phyloP scores from a whole-genome alignment of 2,888 invertebrate genomes.

The Graphium colonna region DNA sequence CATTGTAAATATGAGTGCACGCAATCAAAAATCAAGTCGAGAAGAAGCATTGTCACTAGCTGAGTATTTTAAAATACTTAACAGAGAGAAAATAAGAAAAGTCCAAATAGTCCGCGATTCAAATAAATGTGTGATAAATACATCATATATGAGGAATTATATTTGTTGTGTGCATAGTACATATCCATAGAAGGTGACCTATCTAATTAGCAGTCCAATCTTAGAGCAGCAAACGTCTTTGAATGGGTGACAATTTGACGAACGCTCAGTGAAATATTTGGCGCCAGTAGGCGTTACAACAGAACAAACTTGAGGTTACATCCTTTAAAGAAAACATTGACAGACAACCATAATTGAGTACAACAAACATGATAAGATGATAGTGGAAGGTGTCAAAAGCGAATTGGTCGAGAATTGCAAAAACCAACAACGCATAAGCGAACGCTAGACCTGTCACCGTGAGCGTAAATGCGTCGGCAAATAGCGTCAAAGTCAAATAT shows the following conservation, averaged over 20 bases:
- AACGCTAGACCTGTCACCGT: slow-evolving; percentile 22
- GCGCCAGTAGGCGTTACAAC: slow-evolving; percentile 7
- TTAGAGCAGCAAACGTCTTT: no score
- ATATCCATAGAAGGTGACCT: neutral
- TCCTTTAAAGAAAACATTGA: slow-evolving; percentile 27
- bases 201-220: neutral
- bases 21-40: no score
- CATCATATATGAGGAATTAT: no score
- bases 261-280: neutral
- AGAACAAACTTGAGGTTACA: slow-evolving; percentile 18
- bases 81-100: no score
- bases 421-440: slow-evolving; percentile 41
- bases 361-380: slow-evolving; percentile 37
- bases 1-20: no score
- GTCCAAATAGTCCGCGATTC: no score
- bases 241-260: slow-evolving; percentile 8
- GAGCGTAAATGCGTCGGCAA: slow-evolving; percentile 34
- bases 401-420: slow-evolving; percentile 59
- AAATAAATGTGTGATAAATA: no score
- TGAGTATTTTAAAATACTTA: no score
- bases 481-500: slow-evolving; percentile 30
- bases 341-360: slow-evolving; percentile 17
- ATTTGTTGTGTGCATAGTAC: no score
- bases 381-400: slow-evolving; percentile 53
- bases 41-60: no score